phyloP scores from a whole-genome alignment of 2,797 vertebrate genomes.

The Rhodeus uyekii region DNA sequence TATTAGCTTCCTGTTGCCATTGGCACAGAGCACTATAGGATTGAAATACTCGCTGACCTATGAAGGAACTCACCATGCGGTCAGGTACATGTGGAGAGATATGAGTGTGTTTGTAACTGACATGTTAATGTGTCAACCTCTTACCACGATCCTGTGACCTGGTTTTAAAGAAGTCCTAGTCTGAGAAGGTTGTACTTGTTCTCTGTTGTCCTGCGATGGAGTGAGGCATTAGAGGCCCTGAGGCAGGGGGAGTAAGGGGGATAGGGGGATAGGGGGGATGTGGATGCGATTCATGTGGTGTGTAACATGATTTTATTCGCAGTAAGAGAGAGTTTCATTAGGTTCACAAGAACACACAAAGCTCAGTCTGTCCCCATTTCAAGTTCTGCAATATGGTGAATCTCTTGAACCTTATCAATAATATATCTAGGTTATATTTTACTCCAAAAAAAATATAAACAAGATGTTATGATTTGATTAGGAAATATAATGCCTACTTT shows the following conservation, averaged over 20 bases:
- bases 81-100: conserved; percentile 4
- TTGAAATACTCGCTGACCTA: conserved; percentile 42
- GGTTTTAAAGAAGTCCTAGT: conserved; percentile 46
- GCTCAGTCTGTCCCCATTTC: conserved; percentile 68
- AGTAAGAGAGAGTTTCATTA: conserved; percentile 64
- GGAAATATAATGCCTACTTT: too few species aligned
- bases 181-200: conserved; percentile 39
- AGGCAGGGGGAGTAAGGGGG: background rate
- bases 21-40: conserved; percentile 18
- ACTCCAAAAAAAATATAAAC: background rate
- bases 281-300: conserved; percentile 16
- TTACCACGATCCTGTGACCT: conserved; percentile 33
- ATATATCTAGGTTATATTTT: background rate
- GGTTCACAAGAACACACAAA: conserved; percentile 68
- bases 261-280: too few species aligned
- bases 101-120: conserved; percentile 14
- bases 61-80: conserved; percentile 37
- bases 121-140: conserved; percentile 30
- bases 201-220: conserved; percentile 24
- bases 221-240: background rate
- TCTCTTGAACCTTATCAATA: background rate
- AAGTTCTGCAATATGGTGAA: background rate
- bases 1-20: conserved; percentile 26
- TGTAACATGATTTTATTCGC: conserved; percentile 18
- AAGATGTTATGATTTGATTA: background rate